These are phyloP conservation scores for Dasyornis broadbenti DNA, from an alignment of 2,113 vertebrate species.

Conservation along the genomic window DNA sequence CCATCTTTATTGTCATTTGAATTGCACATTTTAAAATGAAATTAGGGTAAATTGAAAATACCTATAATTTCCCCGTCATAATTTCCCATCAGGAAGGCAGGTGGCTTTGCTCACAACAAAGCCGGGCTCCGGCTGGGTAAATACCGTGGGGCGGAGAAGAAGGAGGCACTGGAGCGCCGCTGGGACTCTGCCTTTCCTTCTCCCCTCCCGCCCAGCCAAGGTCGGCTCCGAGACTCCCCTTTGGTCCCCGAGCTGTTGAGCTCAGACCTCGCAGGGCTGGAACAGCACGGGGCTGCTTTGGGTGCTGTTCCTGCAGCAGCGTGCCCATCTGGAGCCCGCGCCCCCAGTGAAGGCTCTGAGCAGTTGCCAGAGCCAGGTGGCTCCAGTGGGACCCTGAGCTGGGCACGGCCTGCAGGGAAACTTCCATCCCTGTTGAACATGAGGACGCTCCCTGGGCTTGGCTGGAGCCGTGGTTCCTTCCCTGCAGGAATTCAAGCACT, in stretches of 20 bases:
- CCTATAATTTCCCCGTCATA: slow-evolving; percentile 31
- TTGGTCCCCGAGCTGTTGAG: background rate
- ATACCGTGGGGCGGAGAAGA: background rate
- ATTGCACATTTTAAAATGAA: slow-evolving; percentile 44
- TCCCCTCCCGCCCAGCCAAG: background rate
- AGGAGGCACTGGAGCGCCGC: background rate
- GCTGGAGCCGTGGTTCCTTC: fast-evolving
- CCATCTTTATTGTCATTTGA: slow-evolving; percentile 49
- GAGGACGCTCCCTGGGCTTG: too few relatives aligned
- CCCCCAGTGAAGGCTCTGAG: fast-evolving
- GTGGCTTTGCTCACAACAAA: background rate
- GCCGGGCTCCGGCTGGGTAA: background rate
- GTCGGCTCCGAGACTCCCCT: fast-evolving
- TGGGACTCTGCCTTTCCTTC: background rate
- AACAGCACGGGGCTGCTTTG: fast-evolving
- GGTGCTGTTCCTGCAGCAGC: fast-evolving
- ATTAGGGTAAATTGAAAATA: slow-evolving; percentile 49
- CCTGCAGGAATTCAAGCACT: fast-evolving
- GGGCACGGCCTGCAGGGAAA: fast-evolving
- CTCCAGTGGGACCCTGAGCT: background rate
- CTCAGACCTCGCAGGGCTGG: fast-evolving
- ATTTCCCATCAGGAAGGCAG: slow-evolving; percentile 31
- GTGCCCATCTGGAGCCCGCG: fast-evolving
- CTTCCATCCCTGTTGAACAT: background rate
- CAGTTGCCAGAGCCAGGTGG: background rate